These are phyloP conservation scores for Cryptus viduatorius DNA, from an alignment of 2,888 invertebrate species.

Conservation along the genomic window DNA sequence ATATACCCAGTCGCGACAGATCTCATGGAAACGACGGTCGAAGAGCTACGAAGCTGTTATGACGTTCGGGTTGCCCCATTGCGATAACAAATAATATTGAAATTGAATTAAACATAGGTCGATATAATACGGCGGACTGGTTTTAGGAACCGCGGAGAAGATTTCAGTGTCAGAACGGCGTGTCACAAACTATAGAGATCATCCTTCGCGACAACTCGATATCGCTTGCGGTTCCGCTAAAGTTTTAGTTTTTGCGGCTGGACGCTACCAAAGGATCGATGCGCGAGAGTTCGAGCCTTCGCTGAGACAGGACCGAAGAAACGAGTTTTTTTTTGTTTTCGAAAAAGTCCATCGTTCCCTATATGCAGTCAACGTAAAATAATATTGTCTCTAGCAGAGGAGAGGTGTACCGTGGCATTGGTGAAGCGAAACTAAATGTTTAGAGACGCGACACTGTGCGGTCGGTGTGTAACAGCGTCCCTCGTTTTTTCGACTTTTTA, in stretches of 20 bases:
- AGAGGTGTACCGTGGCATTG: slow-evolving; percentile 67
- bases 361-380: slow-evolving; percentile 70
- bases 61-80: slow-evolving; percentile 52
- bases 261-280: neutral
- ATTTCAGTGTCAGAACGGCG: neutral
- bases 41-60: neutral
- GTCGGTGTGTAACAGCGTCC: slow-evolving; percentile 32
- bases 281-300: neutral
- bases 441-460: slow-evolving; percentile 43
- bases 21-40: neutral
- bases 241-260: slow-evolving; percentile 1
- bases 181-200: neutral
- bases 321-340: neutral
- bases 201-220: neutral
- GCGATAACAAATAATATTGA: slow-evolving; percentile 74
- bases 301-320: neutral
- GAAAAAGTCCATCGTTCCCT: neutral
- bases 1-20: neutral
- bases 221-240: neutral
- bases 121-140: slow-evolving; percentile 8
- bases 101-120: slow-evolving; percentile 72
- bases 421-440: neutral
- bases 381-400: slow-evolving; percentile 73
- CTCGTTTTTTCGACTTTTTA: slow-evolving; percentile 56
- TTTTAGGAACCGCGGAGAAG: slow-evolving; percentile 65